Evolutionary conservation across 1,140 invertebrate genomes (phyloP), one percentile per base, ranked within the genome.

Genomic region (Globodera ellingtonae): DNA sequence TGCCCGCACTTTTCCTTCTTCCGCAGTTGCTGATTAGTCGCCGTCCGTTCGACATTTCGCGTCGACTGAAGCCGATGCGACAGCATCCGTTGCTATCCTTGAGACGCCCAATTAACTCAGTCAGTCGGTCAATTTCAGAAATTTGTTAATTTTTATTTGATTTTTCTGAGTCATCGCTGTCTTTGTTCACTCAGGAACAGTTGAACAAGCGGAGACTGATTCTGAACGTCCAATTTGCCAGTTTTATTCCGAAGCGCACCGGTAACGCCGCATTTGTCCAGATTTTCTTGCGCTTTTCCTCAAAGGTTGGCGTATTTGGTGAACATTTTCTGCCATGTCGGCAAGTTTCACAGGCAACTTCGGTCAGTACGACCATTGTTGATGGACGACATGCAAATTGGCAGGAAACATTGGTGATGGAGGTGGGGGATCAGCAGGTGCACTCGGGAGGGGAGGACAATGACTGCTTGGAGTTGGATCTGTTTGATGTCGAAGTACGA

Each of bases 41-140:
- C 48, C 67, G 24, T 4, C 67, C 46, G 24, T 44, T 78, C 9
- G 84, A 85, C 72, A 50, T 86, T n/a, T 84, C 84, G 21, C 73
- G 84, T 48, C 84, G 86, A 46, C 47, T 85, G 44, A 85, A 85
- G 65, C 52, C 84, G 4, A 87, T 87, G 86, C 24, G 81, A 24
- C 56, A 18, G 46, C 66, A 75, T 13, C 73, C 35, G 52, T n/a
- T 46, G 24, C 24, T 75, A 8, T 44, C 35, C n/a, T 75, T 75
- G 21, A 44, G 35, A 69, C 35, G 48, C 8, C 73, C 24, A 62
- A 62, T 62, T 81, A 21, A n/a, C 24, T 50, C 52, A 62, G 48
- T 67, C 47, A 83, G 67, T 35, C 9, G 24, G 1, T 44, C 2
- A 13, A 65, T 21, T 65, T 1, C 13, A 65, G 0, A 13, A 65